These are phyloP conservation scores for Scaptomyza montana DNA, from an alignment of 1,140 invertebrate species.

Conservation along the genomic window DNA sequence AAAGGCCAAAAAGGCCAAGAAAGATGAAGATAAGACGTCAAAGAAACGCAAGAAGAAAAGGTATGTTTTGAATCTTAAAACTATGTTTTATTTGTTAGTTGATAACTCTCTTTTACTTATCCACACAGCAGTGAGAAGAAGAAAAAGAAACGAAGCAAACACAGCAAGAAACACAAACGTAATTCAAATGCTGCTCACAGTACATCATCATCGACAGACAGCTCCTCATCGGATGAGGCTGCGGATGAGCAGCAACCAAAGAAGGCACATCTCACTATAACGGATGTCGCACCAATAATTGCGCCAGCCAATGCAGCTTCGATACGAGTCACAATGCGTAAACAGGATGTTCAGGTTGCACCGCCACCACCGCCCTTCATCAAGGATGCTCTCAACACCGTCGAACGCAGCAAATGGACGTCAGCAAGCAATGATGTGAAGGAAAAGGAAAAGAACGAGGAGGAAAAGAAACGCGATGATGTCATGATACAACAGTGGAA, in stretches of 20 bases:
- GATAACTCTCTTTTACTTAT: not conserved
- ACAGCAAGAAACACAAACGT: conserved; percentile 86
- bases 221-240: conserved; percentile 83
- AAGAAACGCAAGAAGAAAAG: conserved; percentile 80
- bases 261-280: conserved; percentile 33
- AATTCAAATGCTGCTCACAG: conserved; percentile 75
- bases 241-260: conserved; percentile 78
- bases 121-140: conserved; percentile 78
- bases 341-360: conserved; percentile 84
- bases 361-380: conserved; percentile 63
- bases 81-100: not conserved
- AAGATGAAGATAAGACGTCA: conserved; percentile 77
- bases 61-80: conserved; percentile 28
- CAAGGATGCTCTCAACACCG: conserved; percentile 51
- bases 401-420: conserved; percentile 81
- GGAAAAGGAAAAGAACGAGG: conserved; percentile 42
- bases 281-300: conserved; percentile 71
- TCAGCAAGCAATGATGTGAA: conserved; percentile 21
- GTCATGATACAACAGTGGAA: conserved; percentile 86
- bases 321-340: conserved; percentile 88
- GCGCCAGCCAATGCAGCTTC: conserved; percentile 85
- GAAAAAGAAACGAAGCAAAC: conserved; percentile 86
- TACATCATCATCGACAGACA: conserved; percentile 65
- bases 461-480: conserved; percentile 83
- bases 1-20: conserved; percentile 77